Evolutionary conservation across 2,888 invertebrate species (phyloP).

Genomic region (Agrotis exclamationis): DNA sequence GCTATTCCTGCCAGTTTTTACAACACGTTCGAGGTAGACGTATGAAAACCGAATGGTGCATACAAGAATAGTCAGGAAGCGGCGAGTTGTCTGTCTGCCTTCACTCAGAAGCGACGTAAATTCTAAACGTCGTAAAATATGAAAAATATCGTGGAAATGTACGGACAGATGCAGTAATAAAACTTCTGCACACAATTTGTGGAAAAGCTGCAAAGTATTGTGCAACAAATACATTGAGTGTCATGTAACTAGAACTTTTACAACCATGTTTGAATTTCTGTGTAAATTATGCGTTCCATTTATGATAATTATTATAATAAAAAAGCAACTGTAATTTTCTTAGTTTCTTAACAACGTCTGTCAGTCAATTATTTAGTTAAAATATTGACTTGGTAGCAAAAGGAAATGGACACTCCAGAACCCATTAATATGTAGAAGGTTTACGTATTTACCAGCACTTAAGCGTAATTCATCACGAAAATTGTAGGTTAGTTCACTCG

Average conservation of each 20-base stretch:
- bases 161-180: conserved; percentile 76
- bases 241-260: too few relatives aligned
- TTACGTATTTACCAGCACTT: conserved; percentile 52
- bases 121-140: conserved; percentile 89
- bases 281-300: background rate
- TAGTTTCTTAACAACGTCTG: conserved; percentile 12
- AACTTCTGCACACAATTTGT: conserved; percentile 76
- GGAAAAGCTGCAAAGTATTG: conserved; percentile 64
- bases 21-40: conserved; percentile 36
- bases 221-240: conserved; percentile 55
- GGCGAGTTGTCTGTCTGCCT: conserved; percentile 62
- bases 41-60: conserved; percentile 54
- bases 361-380: conserved; percentile 37
- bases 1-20: conserved; percentile 59
- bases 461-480: conserved; percentile 53
- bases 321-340: conserved; percentile 7
- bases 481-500: conserved; percentile 46
- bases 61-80: conserved; percentile 68
- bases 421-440: conserved; percentile 45
- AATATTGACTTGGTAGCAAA: conserved; percentile 19
- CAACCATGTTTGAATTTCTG: too few relatives aligned
- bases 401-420: conserved; percentile 47
- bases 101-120: conserved; percentile 79
- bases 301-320: background rate
- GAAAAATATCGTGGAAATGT: conserved; percentile 83